Base-by-base conservation (phyloP, 2,113 vertebrate genomes). In the Cyanoderma ruficeps region DNA sequence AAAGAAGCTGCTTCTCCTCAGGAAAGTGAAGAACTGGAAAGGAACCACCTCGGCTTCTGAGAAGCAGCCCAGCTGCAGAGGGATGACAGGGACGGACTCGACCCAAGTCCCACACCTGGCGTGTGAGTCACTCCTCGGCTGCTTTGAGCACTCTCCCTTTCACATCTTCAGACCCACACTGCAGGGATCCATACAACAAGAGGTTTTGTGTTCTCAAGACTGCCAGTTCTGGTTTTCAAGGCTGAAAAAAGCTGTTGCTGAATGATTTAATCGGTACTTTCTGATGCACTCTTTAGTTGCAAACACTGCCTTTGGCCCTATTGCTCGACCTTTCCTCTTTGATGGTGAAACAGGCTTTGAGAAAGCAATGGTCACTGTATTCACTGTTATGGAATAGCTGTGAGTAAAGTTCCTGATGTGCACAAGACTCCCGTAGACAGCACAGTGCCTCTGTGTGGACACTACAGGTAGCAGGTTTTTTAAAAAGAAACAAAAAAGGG, bases 81-180 rank as follows among this genome's bases (percentile, higher is more conserved):
- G 16, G 21, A 4, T 20, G 49, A 15, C 0, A 0, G 21, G 30
- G 23, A 53, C 0, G 0, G 72, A 12, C 9, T 46, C 68, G 65
- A 11, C 7, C 57, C 47, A 9, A 67, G 55, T 3, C 30, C 52
- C 0, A 0, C 59, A 33, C 37, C 46, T 0, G 3, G 14, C 8
- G 6, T 1, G 2, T 21, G 24, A 87, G 31, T 28, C 76, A 39
- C 50, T 1, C 8, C 80, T 71, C 3, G 0, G 23, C 74, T 80
- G 76, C 83, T 74, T 61, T 12, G 0, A 50, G 6, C 30, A 5
- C 35, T 33, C 46, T 74, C 55, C 2, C 69, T 90, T 64, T 61
- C 95, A 84, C 57, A n/a, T 53, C 93, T 76, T 63, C 49, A 57
- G 60, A 30, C 59, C 64, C 47, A 41, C 0, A 0, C n/a, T 8